Evolutionary conservation across 2,888 invertebrate genomes (phyloP).

Genomic region (Antitype chi): DNA sequence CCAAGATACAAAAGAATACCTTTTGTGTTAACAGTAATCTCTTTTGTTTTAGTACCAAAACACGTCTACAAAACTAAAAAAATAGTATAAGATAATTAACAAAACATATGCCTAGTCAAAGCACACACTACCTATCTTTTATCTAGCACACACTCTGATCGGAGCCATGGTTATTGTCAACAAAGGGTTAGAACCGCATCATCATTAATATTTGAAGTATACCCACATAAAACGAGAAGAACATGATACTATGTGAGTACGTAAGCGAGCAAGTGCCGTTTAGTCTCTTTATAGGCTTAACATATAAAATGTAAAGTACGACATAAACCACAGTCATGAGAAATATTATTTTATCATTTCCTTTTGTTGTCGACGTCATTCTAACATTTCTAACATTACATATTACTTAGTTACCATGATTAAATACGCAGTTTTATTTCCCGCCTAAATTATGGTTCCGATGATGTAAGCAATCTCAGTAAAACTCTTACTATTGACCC

Average conservation of each 20-base stretch:
- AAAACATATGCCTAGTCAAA: slow-evolving; percentile 2
- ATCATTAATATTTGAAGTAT: slow-evolving; percentile 24
- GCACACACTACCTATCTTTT: slow-evolving; percentile 4
- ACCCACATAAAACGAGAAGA: slow-evolving; percentile 15
- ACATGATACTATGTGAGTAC: slow-evolving; percentile 4
- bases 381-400: slow-evolving; percentile 59
- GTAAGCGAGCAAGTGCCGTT: slow-evolving; percentile 16
- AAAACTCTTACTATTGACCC: slow-evolving; percentile 85
- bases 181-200: slow-evolving; percentile 34
- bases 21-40: neutral
- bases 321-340: slow-evolving; percentile 44
- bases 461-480: slow-evolving; percentile 86
- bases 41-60: neutral
- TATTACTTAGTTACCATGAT: slow-evolving; percentile 47
- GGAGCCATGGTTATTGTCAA: slow-evolving; percentile 44
- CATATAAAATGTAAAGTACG: slow-evolving; percentile 43
- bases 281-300: slow-evolving; percentile 29
- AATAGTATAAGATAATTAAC: neutral
- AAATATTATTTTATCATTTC: slow-evolving; percentile 57
- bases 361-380: slow-evolving; percentile 40
- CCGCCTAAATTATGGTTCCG: slow-evolving; percentile 84
- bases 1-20: neutral
- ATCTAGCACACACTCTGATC: slow-evolving; percentile 10
- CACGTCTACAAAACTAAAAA: slow-evolving; percentile 1
- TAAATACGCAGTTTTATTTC: slow-evolving; percentile 74